Percentiles rank a stretch among this genome's conserved stretches.
Conservation (phyloP, 2,888 invertebrate species). For the Synanthedon tipuliformis region DNA sequence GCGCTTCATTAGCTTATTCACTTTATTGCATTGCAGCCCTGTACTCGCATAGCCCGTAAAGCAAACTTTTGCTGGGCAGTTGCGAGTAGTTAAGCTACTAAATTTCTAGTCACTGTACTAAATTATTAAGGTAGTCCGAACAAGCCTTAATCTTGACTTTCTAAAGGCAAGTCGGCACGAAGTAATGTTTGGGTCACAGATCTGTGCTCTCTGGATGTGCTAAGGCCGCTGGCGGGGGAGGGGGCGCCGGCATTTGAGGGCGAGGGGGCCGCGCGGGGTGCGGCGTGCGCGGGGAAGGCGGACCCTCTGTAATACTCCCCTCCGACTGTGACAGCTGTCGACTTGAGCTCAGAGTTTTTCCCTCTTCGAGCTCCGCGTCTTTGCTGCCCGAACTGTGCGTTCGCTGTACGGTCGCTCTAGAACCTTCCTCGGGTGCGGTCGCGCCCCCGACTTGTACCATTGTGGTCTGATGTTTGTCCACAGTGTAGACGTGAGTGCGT, state of each 20-base stretch:
- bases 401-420: slow-evolving; percentile 50
- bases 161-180: background rate
- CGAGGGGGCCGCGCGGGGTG: slow-evolving; percentile 36
- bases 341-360: slow-evolving; percentile 38
- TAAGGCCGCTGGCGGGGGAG: slow-evolving; percentile 15
- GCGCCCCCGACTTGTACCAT: slow-evolving; percentile 68
- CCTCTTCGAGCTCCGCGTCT: slow-evolving; percentile 52
- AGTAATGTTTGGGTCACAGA: slow-evolving; percentile 29
- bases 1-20: too few relatives aligned
- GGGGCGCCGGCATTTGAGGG: slow-evolving; percentile 31
- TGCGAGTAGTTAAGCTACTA: too few relatives aligned
- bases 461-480: slow-evolving; percentile 81
- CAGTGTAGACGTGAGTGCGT: slow-evolving; percentile 77
- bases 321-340: slow-evolving; percentile 70
- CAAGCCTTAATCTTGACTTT: background rate
- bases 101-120: too few relatives aligned
- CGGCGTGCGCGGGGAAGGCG: slow-evolving; percentile 33
- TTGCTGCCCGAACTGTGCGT: slow-evolving; percentile 60
- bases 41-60: too few relatives aligned
- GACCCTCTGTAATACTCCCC: slow-evolving; percentile 71
- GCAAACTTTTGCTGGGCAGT: too few relatives aligned
- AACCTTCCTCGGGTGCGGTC: slow-evolving; percentile 25
- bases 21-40: too few relatives aligned
- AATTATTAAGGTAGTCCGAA: background rate
- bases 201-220: slow-evolving; percentile 35